Evolutionary conservation across 2,113 vertebrate species (phyloP).

Genomic region (Calyptomena viridis): DNA sequence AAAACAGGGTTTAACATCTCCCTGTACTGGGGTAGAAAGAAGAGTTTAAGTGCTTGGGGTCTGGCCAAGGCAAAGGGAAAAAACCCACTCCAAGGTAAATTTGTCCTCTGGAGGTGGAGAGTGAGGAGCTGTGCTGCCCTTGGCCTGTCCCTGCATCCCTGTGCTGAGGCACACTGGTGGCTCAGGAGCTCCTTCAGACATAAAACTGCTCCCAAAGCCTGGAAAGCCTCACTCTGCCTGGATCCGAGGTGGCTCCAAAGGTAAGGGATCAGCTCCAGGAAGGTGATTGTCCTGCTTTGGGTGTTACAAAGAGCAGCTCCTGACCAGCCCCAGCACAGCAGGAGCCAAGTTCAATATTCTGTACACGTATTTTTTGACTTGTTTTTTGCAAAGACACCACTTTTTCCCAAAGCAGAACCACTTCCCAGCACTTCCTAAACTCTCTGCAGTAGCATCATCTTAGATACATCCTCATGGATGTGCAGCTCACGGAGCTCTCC

Average conservation of each 20-base stretch:
- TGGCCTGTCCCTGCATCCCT: background rate
- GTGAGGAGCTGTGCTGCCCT: background rate
- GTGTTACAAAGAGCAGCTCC: background rate
- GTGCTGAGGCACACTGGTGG: background rate
- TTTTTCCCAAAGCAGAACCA: background rate
- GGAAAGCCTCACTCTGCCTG: rapidly evolving
- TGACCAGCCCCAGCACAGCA: background rate
- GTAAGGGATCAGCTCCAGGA: background rate
- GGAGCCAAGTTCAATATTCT: background rate
- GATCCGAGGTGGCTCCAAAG: background rate
- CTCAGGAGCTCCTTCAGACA: background rate
- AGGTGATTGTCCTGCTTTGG: background rate
- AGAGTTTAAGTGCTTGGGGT: background rate
- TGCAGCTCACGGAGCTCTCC: background rate
- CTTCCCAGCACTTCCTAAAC: background rate
- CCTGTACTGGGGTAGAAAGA: background rate
- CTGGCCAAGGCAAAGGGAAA: background rate
- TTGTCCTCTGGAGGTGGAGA: rapidly evolving
- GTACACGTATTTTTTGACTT: background rate
- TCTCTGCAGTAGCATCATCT: background rate
- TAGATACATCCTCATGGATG: background rate
- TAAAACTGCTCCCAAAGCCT: background rate
- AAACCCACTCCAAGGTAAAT: background rate
- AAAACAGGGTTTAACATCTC: background rate
- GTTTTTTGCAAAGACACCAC: background rate